Evolutionary conservation across 1,140 invertebrate genomes (phyloP), one percentile per base, ranked within the genome.

Genomic region (Andrena cerasifolii): DNA sequence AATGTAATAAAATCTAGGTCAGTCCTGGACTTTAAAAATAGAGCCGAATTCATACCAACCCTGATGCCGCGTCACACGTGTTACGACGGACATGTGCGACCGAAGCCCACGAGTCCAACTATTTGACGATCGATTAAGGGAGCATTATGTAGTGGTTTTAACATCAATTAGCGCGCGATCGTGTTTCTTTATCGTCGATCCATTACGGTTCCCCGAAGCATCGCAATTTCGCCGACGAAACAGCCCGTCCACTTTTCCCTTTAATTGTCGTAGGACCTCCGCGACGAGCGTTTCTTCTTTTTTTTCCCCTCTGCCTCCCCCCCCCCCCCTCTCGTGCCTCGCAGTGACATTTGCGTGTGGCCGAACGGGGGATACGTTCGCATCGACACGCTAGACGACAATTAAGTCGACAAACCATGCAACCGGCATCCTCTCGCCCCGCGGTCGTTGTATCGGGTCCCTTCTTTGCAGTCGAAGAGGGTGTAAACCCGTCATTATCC

Each of bases 331-430:
- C 43, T 66, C 65, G 58, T 68, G 66, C 70, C 59, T 84, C 54
- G 53, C 53, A 65, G 71, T 79, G 84, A 88, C 83, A 88, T 89
- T 89, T 88, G 88, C 87, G 87, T 88, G 82, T 80, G 82, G 78
- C 79, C 73, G 67, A 83, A 75, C 62, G 47, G 62, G 68, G 49
- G 54, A n/a, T 83, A 84, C 68, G 51, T 80, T 87, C 84, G 82
- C 82, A 87, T 88, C 85, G 86, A 91, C 91, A 92, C 90, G 91
- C 90, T 89, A 91, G 87, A 90, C 85, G 87, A 91, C 90, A 92
- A 92, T 92, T 91, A 92, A 92, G 88, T 87, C 86, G 78, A 86
- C 89, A 86, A 90, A 90, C 86, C 87, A 83, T 84, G 86, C 86
- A 87, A 87, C 83, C 84, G 80, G 74, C 78, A 54, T 68, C 72